Conservation (phyloP, 2,113 vertebrate genomes). For the Azemiops feae region DNA sequence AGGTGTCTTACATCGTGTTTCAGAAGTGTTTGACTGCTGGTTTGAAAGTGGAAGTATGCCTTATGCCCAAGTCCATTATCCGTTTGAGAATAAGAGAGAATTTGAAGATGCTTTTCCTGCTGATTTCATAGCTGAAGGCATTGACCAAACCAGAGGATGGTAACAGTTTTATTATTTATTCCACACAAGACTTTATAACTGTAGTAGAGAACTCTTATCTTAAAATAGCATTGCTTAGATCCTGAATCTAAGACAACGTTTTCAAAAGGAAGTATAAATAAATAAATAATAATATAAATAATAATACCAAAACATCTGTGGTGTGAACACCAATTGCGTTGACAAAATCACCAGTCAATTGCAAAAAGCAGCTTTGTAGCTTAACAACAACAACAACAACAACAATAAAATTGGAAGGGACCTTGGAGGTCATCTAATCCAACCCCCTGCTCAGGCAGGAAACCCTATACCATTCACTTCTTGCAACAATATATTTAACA, state of each 20-base stretch:
- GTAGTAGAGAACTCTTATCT: background rate
- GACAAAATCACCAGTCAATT: background rate
- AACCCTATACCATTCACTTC: no score
- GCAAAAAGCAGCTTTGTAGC: background rate
- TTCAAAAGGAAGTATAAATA: background rate
- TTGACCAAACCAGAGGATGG: slow-evolving; percentile 98
- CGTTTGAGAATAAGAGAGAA: slow-evolving; percentile 88
- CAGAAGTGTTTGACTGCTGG: slow-evolving; percentile 98
- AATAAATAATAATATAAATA: background rate
- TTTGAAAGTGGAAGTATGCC: slow-evolving; percentile 99
- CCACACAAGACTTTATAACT: accelerated
- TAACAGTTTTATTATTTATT: slow-evolving; percentile 35
- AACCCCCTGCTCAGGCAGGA: no score
- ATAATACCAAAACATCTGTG: background rate
- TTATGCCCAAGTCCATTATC: slow-evolving; percentile 94
- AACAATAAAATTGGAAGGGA: no score
- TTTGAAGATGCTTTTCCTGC: slow-evolving; percentile 94
- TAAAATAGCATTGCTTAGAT: background rate
- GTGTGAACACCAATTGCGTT: background rate
- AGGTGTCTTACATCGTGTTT: slow-evolving; percentile 77
- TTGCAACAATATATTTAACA: background rate
- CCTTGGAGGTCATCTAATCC: no score
- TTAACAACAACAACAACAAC: background rate
- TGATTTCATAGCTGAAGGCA: slow-evolving; percentile 97
- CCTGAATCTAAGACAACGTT: background rate